phyloP scores from a whole-genome alignment of 23 tunicate species.

The Ascidia mentula region DNA sequence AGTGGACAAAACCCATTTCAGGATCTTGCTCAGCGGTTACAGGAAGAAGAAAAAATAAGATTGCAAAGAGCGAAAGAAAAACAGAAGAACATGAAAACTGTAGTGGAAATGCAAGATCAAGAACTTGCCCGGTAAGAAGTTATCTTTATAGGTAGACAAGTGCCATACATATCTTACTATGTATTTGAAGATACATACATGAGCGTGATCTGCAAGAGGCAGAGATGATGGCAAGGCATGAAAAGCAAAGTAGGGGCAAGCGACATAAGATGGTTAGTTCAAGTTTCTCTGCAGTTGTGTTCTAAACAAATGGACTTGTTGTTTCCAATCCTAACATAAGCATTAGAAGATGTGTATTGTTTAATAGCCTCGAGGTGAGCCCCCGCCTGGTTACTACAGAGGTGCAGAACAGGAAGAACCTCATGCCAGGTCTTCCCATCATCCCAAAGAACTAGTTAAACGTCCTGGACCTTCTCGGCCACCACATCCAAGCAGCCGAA shows the following conservation, averaged over 20 bases:
- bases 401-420: neutral
- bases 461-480: neutral
- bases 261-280: neutral
- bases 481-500: neutral
- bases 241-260: neutral
- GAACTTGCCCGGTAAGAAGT: constrained; percentile 66
- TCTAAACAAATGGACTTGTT: neutral
- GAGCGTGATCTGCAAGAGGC: constrained; percentile 57
- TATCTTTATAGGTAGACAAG: too few relatives aligned
- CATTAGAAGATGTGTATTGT: neutral
- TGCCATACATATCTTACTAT: too few relatives aligned
- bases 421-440: neutral
- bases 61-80: constrained; percentile 8
- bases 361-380: constrained; percentile 9
- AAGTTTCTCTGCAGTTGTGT: neutral
- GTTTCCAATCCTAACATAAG: too few relatives aligned
- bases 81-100: constrained; percentile 54
- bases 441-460: neutral
- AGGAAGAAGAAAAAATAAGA: constrained; percentile 51
- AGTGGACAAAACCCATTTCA: too few relatives aligned
- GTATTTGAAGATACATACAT: constrained; percentile 54
- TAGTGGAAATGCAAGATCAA: constrained; percentile 82
- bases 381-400: constrained; percentile 2
- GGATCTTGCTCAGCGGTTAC: constrained; percentile 65
- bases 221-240: constrained; percentile 21